Evolutionary conservation across 2,113 vertebrate genomes (phyloP).

Genomic region (Aspidoscelis tigris): DNA sequence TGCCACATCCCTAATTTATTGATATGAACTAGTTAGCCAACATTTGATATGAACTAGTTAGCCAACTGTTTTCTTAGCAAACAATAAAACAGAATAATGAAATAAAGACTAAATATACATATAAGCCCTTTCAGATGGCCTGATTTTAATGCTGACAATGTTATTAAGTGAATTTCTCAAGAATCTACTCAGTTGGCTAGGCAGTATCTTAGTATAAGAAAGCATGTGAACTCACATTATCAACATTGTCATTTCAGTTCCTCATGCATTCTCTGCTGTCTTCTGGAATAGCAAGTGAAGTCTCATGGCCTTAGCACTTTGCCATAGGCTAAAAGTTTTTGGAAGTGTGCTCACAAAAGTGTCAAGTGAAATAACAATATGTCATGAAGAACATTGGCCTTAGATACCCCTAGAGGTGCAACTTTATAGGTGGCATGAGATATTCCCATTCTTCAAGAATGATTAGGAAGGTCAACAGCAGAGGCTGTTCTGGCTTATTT

Average conservation of each 20-base stretch:
- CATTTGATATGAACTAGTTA: background rate
- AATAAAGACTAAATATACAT: background rate
- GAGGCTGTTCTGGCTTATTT: background rate
- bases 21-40: background rate
- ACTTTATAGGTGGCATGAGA: slow-evolving; percentile 22
- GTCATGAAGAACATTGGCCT: slow-evolving; percentile 28
- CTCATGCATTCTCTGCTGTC: slow-evolving; percentile 41
- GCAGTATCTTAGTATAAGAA: slow-evolving; percentile 53
- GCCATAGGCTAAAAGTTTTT: slow-evolving; percentile 55
- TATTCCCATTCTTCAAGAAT: slow-evolving; percentile 3
- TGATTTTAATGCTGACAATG: background rate
- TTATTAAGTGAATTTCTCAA: slow-evolving; percentile 30
- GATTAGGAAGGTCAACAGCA: background rate
- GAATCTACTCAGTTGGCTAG: background rate
- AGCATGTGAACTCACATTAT: slow-evolving; percentile 56
- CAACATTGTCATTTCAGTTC: slow-evolving; percentile 63
- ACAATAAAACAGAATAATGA: background rate
- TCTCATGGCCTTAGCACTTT: slow-evolving; percentile 47
- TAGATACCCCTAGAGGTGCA: slow-evolving; percentile 28
- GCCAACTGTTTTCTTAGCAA: background rate
- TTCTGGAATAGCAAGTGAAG: slow-evolving; percentile 49
- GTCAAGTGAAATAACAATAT: slow-evolving; percentile 53
- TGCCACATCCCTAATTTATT: too few species aligned
- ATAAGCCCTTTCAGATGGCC: background rate
- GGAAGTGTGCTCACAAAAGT: slow-evolving; percentile 46